A percentile compares a stretch with the other conserved stretches of the same genome.
Conservation (phyloP, 2,113 vertebrate species). For the Nothocercus julius region DNA sequence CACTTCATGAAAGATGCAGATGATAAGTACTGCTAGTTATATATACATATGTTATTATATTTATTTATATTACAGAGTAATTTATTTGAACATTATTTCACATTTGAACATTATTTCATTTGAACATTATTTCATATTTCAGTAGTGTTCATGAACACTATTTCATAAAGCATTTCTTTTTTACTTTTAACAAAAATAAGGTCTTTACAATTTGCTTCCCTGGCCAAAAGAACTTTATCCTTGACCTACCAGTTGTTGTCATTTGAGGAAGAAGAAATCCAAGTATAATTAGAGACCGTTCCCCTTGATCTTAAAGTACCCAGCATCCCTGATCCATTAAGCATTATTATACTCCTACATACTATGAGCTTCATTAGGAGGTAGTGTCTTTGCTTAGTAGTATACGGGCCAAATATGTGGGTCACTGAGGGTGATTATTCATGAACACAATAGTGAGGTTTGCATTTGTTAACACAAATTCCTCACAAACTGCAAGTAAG, state of each 20-base stretch:
- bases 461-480: neutral
- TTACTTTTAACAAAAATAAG: neutral
- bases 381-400: slow-evolving; percentile 20
- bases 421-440: slow-evolving; percentile 13
- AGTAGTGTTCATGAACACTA: neutral
- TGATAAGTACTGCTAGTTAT: neutral
- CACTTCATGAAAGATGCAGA: neutral
- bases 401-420: neutral
- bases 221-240: neutral
- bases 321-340: slow-evolving; percentile 14
- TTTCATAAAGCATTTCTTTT: neutral
- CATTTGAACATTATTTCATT: too few species aligned
- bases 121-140: too few species aligned
- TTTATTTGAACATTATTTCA: neutral
- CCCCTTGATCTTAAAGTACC: slow-evolving; percentile 25
- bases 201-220: neutral
- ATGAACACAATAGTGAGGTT: neutral
- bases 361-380: slow-evolving; percentile 35
- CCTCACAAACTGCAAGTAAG: neutral
- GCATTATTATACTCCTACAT: slow-evolving; percentile 31
- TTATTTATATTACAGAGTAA: neutral
- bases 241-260: neutral
- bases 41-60: neutral
- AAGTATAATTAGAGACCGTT: slow-evolving; percentile 22
- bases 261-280: slow-evolving; percentile 13